Base-by-base conservation (phyloP, 2,797 vertebrate genomes). In the Alca torda region DNA sequence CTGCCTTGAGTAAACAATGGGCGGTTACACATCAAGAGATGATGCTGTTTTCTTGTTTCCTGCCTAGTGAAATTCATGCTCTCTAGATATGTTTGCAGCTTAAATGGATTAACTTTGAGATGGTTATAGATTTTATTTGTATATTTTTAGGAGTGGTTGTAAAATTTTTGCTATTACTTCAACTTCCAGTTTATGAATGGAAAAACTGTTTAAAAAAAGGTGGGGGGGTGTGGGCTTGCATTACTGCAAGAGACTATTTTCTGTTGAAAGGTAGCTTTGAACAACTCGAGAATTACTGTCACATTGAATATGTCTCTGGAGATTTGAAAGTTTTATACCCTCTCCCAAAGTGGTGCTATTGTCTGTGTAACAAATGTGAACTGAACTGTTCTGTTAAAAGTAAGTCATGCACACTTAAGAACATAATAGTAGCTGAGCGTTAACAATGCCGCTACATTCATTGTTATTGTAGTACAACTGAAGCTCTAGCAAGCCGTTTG, bases 311-410 rank as follows among this genome's bases (percentile, higher is more conserved):
- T 16, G 20, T 89, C 90, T 91, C 83, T 21, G 70, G 70, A 41
- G 74, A 78, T 72, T 77, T 83, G 31, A 60, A 93, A 89, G 39
- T 88, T 95, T 84, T 85, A 37, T 88, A 83, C 24, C 57, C n/a
- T 83, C 24, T 94, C 90, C 68, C n/a, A 45, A 94, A 94, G 79
- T 90, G 51, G 74, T 72, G 59, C 92, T 89, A 79, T 95, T 94
- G 85, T 95, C 84, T 81, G 54, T 30, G 25, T 77, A 91, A 93
- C 59, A 94, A 90, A 95, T 25, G 74, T 59, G 51, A 91, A 72
- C 72, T 50, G 84, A 94, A 77, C 82, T 69, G 39, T 46, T 96
- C 87, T 95, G 82, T 93, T 89, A 59, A 88, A 92, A 96, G 48
- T 35, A 70, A 96, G 69, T 75, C 89, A 67, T 50, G 54, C 80